Percentiles rank a stretch among this genome's conserved stretches.
phyloP scores from a whole-genome alignment of 1,140 invertebrate species.

The Pachypsylla venusta region DNA sequence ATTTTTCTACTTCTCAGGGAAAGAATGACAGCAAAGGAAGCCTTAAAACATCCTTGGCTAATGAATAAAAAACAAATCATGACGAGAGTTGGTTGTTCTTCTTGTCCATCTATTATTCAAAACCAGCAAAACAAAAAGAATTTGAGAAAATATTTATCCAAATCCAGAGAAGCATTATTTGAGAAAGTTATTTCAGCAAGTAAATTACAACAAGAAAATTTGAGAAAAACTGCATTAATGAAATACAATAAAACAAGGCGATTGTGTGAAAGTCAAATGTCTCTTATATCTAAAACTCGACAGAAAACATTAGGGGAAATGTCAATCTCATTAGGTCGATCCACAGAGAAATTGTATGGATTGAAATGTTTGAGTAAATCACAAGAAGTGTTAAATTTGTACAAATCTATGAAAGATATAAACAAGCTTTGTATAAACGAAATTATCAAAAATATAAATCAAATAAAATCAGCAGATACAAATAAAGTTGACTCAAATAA shows the following conservation, averaged over 20 bases:
- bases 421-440: slow-evolving; percentile 8
- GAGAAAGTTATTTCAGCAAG: slow-evolving; percentile 36
- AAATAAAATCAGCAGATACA: not conserved
- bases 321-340: slow-evolving; percentile 28
- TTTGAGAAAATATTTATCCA: slow-evolving; percentile 37
- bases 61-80: slow-evolving; percentile 17
- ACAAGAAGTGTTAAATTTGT: slow-evolving; percentile 38
- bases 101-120: slow-evolving; percentile 15
- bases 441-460: slow-evolving; percentile 5
- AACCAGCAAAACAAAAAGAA: slow-evolving; percentile 17
- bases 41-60: slow-evolving; percentile 45
- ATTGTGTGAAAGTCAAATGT: slow-evolving; percentile 38
- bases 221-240: slow-evolving; percentile 33
- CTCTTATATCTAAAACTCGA: slow-evolving; percentile 34
- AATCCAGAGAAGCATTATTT: slow-evolving; percentile 39
- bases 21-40: slow-evolving; percentile 44
- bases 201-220: slow-evolving; percentile 26
- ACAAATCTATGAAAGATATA: slow-evolving; percentile 23
- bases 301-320: slow-evolving; percentile 21
- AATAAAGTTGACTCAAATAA: not conserved
- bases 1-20: slow-evolving; percentile 20
- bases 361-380: slow-evolving; percentile 38
- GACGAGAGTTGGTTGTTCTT: slow-evolving; percentile 31
- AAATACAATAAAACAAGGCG: slow-evolving; percentile 28
- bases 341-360: slow-evolving; percentile 38